Percentiles rank a stretch among this genome's conserved stretches.
These are phyloP conservation scores for Heterodera carotae DNA, from an alignment of 1,140 invertebrate species.

Conservation along the genomic window DNA sequence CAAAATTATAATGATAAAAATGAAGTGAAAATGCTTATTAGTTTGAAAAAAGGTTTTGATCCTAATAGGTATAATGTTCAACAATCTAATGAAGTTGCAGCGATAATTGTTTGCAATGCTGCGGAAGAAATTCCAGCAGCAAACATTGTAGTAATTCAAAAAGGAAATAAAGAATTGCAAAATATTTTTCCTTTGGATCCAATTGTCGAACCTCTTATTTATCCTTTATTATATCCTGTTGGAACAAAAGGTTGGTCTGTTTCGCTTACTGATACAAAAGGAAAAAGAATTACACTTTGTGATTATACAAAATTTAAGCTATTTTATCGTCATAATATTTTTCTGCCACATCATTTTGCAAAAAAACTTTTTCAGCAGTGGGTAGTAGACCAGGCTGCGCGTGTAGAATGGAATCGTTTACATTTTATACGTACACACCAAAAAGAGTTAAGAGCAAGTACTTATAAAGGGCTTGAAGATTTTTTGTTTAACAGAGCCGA, in stretches of 20 bases:
- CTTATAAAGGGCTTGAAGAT: not conserved
- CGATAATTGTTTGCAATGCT: not conserved
- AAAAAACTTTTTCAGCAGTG: too few relatives aligned
- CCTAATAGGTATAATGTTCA: not conserved
- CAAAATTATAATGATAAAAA: not conserved
- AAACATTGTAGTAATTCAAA: conserved; percentile 2
- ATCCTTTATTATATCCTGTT: conserved; percentile 26
- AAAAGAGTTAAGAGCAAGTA: not conserved
- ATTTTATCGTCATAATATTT: too few relatives aligned
- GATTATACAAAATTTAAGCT: conserved; percentile 29
- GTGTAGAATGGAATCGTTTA: conserved; percentile 23
- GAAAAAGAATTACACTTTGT: conserved; percentile 23
- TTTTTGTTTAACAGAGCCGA: conserved; percentile 6
- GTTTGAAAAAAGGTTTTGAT: not conserved
- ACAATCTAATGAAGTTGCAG: not conserved
- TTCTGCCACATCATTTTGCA: conserved; percentile 20
- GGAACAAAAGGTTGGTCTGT: conserved; percentile 5
- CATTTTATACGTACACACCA: not conserved
- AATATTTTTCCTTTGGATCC: too few relatives aligned
- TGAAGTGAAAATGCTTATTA: not conserved
- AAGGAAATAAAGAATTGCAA: not conserved
- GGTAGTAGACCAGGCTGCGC: conserved; percentile 5
- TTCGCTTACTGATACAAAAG: conserved; percentile 19
- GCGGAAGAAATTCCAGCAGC: conserved; percentile 2
- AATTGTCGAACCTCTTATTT: not conserved